Evolutionary conservation across 2,113 vertebrate genomes (phyloP), one percentile per base, ranked within the genome.

Genomic region (Dicaeum eximium): DNA sequence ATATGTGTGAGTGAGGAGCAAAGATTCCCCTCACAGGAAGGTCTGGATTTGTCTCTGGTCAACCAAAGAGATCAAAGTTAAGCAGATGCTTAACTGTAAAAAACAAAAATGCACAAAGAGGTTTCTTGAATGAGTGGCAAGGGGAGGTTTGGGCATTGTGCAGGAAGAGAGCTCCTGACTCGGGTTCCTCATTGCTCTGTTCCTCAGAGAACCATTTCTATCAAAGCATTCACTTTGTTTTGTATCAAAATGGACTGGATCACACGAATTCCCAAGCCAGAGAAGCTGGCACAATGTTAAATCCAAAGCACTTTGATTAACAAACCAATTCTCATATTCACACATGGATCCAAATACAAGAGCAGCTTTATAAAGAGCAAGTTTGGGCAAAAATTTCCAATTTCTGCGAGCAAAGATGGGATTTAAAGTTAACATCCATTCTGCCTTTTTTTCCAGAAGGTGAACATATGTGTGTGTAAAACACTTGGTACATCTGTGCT

Each of bases 151-250:
- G 74, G n/a, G 38, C 1, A 1, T 7, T 62, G 17, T 45, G 31
- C 23, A 62, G 56, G 47, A 85, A 78, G 8, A 12, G 10, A 44
- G 50, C 11, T 51, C 53, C 48, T 37, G 25, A 33, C 19, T 61
- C 2, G 0, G 3, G 7, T 35, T 70, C 13, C 37, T 66, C 17
- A 16, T 13, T 65, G 28, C 37, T 69, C 14, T 86, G 31, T 10
- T 86, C 45, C 40, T 72, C 44, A 24, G 33, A 21, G 31, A 83
- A 35, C 18, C 16, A 28, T 22, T 78, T 73, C 24, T 48, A 8
- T 45, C 0, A 0, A 69, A 60, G 14, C 5, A 45, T 38, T 60
- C 8, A 11, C 24, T 48, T 64, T 47, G 18, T 47, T 95, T 78
- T 54, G 7, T 30, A 28, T 30, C 11, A 79, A 65, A 78, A 64